Base-by-base conservation (phyloP, 1,140 invertebrate species). In the Calliopsis andreniformis region DNA sequence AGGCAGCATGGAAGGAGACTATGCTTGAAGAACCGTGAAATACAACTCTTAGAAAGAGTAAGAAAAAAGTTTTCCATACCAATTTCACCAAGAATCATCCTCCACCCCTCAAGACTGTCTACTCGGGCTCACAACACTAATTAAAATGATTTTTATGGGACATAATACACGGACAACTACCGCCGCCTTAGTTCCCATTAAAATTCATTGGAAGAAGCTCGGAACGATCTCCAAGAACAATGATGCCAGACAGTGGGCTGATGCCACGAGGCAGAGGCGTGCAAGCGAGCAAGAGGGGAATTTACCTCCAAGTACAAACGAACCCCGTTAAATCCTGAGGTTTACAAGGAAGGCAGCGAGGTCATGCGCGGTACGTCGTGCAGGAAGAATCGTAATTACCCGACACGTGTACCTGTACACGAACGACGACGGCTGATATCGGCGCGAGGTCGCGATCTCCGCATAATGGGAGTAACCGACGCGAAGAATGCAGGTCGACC, bases 401-500 rank as follows among this genome's bases (percentile, higher is more conserved):
- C 45, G 32, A 43, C 53, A 76, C 62, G 42, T 66, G 62, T 83
- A 83, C 53, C 75, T 67, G 76, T 53, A 43, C 80, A 45, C 47
- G 66, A 76, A 63, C 49, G 53, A 73, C 47, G 59, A 75, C 42
- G 61, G 70, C 25, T 76, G 80, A 83, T 83, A 79, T 82, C 66
- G 32, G 47, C 49, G 66, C 72, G 79, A 83, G 82, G 72, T 72
- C 77, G 73, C 79, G 75, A 72, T 86, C 78, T 72, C 56, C 66
- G 66, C 61, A 80, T 83, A 86, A 85, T 83, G 71, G 79, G 78
- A 82, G 81, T 78, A 83, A 85, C 67, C 59, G 45, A 84, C 67
- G 64, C 82, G 66, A 79, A 86, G 85, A 87, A 88, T 88, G 86
- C 84, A 76, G 77, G 35, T 59, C 81, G 85, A 79, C 82, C 84